These are phyloP conservation scores for Telmatherina bonti DNA, from an alignment of 2,797 vertebrate species.

Conservation along the genomic window DNA sequence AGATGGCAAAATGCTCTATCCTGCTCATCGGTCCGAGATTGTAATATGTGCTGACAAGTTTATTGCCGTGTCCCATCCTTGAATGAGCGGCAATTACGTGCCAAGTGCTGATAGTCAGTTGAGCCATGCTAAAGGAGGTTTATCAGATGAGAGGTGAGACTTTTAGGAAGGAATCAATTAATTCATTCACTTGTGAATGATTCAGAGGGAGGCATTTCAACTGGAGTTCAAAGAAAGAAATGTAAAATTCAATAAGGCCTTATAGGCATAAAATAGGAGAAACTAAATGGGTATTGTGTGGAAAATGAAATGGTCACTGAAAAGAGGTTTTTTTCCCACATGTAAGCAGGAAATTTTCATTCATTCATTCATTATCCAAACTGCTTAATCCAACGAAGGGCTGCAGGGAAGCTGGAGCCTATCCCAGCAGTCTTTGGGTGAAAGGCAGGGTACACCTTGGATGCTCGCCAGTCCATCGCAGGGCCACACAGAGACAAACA, in stretches of 20 bases:
- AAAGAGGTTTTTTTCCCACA: background rate
- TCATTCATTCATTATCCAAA: background rate
- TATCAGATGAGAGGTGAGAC: constrained; percentile 32
- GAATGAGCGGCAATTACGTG: constrained; percentile 66
- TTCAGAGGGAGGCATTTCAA: background rate
- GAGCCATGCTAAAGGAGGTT: constrained; percentile 47
- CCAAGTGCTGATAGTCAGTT: constrained; percentile 57
- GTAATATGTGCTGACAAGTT: constrained; percentile 75
- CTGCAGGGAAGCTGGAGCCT: too few species aligned
- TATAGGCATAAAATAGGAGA: background rate
- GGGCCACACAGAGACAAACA: too few species aligned
- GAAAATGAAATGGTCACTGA: background rate
- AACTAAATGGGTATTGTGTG: background rate
- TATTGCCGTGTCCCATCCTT: constrained; percentile 74
- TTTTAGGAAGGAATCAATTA: constrained; percentile 34
- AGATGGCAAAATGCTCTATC: constrained; percentile 49
- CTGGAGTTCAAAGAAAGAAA: background rate
- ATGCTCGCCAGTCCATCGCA: too few species aligned
- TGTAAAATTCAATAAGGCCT: background rate
- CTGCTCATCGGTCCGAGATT: constrained; percentile 65
- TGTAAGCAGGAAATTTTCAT: constrained; percentile 5
- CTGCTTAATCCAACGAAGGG: too few species aligned
- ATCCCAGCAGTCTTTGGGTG: too few species aligned
- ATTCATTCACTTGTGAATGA: constrained; percentile 22
- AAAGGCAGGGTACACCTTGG: too few species aligned